phyloP scores from a whole-genome alignment of 2,797 vertebrate genomes.

The Cercopithecus neglectus region DNA sequence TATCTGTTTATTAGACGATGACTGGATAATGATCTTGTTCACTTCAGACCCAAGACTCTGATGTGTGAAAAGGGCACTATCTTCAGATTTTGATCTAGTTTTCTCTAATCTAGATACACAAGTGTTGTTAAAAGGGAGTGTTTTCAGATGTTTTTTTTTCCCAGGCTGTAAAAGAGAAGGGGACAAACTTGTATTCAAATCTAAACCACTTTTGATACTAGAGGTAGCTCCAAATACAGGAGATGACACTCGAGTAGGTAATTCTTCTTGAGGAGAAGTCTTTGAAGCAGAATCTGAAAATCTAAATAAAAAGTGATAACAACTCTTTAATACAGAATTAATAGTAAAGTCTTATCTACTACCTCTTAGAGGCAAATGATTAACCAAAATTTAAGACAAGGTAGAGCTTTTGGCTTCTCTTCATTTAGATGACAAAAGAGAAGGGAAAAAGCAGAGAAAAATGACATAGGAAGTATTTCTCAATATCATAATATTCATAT shows the following conservation, averaged over 20 bases:
- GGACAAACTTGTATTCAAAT: constrained; percentile 81
- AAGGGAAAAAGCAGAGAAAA: constrained; percentile 26
- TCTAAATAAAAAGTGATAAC: constrained; percentile 76
- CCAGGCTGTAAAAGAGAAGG: constrained; percentile 84
- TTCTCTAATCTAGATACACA: constrained; percentile 80
- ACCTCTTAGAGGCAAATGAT: background rate
- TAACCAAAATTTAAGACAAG: background rate
- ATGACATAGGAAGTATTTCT: background rate
- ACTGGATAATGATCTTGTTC: constrained; percentile 80
- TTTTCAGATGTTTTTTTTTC: constrained; percentile 79
- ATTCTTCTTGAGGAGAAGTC: constrained; percentile 70
- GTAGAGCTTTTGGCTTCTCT: background rate
- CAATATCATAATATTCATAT: background rate
- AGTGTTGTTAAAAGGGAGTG: constrained; percentile 74
- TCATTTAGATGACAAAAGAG: constrained; percentile 13
- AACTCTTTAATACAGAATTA: constrained; percentile 41
- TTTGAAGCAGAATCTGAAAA: constrained; percentile 81
- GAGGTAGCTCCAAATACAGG: constrained; percentile 84
- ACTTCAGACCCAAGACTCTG: constrained; percentile 77
- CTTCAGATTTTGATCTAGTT: constrained; percentile 84
- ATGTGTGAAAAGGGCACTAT: constrained; percentile 78
- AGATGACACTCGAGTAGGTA: constrained; percentile 80
- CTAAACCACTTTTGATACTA: constrained; percentile 80
- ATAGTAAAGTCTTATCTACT: constrained; percentile 3
- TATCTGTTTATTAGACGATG: constrained; percentile 76